Percentiles rank a stretch among this genome's conserved stretches.
These are phyloP conservation scores for Cololabis saira DNA, from an alignment of 2,113 vertebrate species.

Conservation along the genomic window DNA sequence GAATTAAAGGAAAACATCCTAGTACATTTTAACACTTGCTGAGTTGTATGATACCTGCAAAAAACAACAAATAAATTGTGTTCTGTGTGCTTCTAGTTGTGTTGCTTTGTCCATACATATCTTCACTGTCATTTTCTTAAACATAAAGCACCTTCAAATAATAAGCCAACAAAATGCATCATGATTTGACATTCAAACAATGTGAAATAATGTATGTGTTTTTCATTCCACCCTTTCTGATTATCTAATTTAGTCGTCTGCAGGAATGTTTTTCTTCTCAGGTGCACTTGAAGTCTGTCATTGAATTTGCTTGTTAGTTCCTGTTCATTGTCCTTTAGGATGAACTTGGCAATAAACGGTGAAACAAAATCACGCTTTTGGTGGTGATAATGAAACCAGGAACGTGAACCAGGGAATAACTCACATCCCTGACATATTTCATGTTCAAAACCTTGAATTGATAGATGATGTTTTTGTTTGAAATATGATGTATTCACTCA, in stretches of 20 bases:
- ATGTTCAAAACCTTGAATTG: conserved; percentile 31
- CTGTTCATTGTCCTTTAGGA: conserved; percentile 18
- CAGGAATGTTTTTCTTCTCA: conserved; percentile 6
- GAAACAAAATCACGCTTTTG: conserved; percentile 42
- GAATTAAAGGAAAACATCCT: neutral
- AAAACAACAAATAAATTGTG: conserved; percentile 13
- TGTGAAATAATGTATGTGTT: conserved; percentile 25
- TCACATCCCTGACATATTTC: conserved; percentile 43
- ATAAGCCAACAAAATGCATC: conserved; percentile 19
- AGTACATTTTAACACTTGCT: conserved; percentile 1
- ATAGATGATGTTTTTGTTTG: conserved; percentile 40
- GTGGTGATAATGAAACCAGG: conserved; percentile 40
- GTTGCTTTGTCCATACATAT: conserved; percentile 19
- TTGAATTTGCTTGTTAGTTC: conserved; percentile 12
- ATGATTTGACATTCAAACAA: conserved; percentile 25
- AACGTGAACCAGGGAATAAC: conserved; percentile 36
- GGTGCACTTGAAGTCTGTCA: conserved; percentile 15
- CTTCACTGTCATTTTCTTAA: conserved; percentile 25
- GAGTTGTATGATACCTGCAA: neutral
- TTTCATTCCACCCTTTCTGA: conserved; percentile 29
- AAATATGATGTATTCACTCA: conserved; percentile 40
- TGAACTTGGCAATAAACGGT: conserved; percentile 31
- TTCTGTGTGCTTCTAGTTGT: conserved; percentile 3
- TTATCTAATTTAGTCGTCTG: conserved; percentile 30
- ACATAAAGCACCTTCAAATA: conserved; percentile 24